Conservation (phyloP, 2,797 vertebrate genomes). For the Tokudaia muenninki region DNA sequence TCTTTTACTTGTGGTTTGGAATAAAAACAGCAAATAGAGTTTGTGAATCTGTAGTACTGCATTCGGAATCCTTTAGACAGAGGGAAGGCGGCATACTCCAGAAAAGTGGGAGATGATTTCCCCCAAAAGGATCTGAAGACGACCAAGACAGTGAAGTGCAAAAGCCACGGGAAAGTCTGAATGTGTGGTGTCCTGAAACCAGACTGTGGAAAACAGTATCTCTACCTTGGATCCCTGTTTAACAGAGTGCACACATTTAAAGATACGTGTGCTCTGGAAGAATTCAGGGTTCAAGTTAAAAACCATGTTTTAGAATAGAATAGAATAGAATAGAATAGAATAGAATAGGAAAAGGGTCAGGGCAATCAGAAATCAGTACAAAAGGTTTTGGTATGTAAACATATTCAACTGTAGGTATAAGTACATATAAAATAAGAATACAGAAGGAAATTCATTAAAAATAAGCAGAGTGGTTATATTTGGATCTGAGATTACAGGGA, state of each 20-base stretch:
- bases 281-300: constrained; percentile 47
- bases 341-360: constrained; percentile 17
- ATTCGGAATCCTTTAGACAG: constrained; percentile 17
- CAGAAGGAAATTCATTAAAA: constrained; percentile 56
- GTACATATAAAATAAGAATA: constrained; percentile 27
- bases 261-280: constrained; percentile 25
- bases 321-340: not conserved
- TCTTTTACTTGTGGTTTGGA: constrained; percentile 32
- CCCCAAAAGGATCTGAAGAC: not conserved
- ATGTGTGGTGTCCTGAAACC: constrained; percentile 34
- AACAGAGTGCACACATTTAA: constrained; percentile 15
- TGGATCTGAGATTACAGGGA: constrained; percentile 35
- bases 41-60: not conserved
- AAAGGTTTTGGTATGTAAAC: constrained; percentile 48
- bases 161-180: not conserved
- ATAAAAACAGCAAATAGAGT: constrained; percentile 49
- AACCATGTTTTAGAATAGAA: constrained; percentile 57
- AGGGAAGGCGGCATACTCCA: not conserved
- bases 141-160: not conserved
- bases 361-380: constrained; percentile 48
- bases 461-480: constrained; percentile 32
- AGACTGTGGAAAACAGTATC: not conserved
- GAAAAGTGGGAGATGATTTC: not conserved
- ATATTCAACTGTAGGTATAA: constrained; percentile 12
- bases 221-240: constrained; percentile 31